Conservation (phyloP, 2,113 vertebrate species). For the Spea bombifrons region DNA sequence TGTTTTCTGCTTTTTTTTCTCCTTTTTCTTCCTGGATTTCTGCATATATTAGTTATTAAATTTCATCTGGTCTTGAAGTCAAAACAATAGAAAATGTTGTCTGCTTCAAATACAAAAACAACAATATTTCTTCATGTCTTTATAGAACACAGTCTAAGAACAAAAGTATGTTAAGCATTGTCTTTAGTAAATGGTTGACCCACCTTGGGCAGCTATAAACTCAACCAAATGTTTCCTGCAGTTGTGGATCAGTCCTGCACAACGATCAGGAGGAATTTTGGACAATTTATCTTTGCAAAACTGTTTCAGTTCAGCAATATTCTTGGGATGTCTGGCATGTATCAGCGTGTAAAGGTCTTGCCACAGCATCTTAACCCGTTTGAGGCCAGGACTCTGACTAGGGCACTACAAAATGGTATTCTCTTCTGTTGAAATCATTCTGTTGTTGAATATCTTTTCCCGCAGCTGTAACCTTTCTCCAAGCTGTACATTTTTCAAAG, state of each 20-base stretch:
- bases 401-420: conserved; percentile 13
- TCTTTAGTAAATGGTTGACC: conserved; percentile 41
- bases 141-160: not conserved
- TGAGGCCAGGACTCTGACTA: conserved; percentile 8
- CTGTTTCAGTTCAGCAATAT: conserved; percentile 14
- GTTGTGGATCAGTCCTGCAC: conserved; percentile 6
- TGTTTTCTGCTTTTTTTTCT: too few species aligned
- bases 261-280: not conserved
- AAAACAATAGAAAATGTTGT: not conserved
- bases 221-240: conserved; percentile 1
- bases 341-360: not conserved
- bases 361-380: not conserved
- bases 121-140: conserved; percentile 66
- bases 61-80: not conserved
- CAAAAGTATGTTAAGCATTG: conserved; percentile 48
- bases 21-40: not conserved
- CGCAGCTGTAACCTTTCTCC: too few species aligned
- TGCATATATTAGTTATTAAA: not conserved
- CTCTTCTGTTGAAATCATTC: not conserved
- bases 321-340: conserved; percentile 1
- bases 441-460: not conserved
- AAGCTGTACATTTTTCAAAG: too few species aligned
- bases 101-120: not conserved
- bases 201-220: conserved; percentile 6
- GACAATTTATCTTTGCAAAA: conserved; percentile 9